These are phyloP conservation scores for Drosophila sordidula DNA, from an alignment of 2,888 invertebrate species.

Conservation along the genomic window DNA sequence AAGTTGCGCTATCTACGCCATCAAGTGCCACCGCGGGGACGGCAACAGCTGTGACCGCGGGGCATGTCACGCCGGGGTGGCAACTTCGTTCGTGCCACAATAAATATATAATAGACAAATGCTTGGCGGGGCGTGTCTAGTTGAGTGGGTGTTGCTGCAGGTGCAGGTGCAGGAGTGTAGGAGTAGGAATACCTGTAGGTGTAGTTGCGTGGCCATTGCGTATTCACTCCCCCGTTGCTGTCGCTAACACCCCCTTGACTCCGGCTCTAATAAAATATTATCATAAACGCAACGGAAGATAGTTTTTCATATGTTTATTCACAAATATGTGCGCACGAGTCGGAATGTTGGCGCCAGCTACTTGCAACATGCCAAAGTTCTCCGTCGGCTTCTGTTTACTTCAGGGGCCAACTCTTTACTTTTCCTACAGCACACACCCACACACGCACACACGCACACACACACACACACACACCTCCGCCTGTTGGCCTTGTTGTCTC, in stretches of 20 bases:
- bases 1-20: conserved; percentile 54
- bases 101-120: conserved; percentile 68
- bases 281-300: conserved; percentile 72
- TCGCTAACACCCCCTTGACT: background rate
- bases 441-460: no score
- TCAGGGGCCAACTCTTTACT: conserved; percentile 56
- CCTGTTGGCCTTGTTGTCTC: conserved; percentile 27
- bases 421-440: conserved; percentile 1
- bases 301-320: conserved; percentile 76
- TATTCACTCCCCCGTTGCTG: conserved; percentile 11
- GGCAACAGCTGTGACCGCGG: conserved; percentile 24
- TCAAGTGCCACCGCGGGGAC: conserved; percentile 9
- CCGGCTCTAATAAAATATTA: conserved; percentile 75
- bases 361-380: conserved; percentile 31
- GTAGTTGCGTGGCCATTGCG: conserved; percentile 26
- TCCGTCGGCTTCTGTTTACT: conserved; percentile 40
- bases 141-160: conserved; percentile 22
- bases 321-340: conserved; percentile 41
- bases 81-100: conserved; percentile 44
- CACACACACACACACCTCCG: background rate
- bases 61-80: conserved; percentile 33
- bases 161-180: conserved; percentile 9
- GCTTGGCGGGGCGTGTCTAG: conserved; percentile 49
- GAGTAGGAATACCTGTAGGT: conserved; percentile 7
- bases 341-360: conserved; percentile 25